A percentile compares a stretch with the other conserved stretches of the same genome.
These are phyloP conservation scores for Acanthopagrus latus DNA, from an alignment of 2,797 vertebrate genomes.

Conservation along the genomic window DNA sequence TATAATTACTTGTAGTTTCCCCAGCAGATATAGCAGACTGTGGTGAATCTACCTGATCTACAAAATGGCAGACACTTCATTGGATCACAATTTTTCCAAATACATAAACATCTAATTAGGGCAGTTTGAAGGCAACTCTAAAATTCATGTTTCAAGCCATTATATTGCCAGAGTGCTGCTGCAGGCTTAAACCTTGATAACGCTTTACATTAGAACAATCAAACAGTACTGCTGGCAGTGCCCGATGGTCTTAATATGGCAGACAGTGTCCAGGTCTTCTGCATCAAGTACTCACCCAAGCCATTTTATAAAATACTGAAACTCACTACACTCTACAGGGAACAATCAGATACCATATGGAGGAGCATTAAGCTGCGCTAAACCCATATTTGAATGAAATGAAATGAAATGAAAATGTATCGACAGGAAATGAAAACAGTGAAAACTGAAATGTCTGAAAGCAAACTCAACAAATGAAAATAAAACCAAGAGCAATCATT, in stretches of 20 bases:
- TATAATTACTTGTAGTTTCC: neutral
- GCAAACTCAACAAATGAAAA: conserved; percentile 29
- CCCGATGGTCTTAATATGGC: conserved; percentile 1
- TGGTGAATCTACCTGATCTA: neutral
- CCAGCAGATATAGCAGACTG: neutral
- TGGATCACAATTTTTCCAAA: conserved; percentile 2
- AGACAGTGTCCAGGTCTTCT: neutral
- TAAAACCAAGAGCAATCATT: conserved; percentile 20
- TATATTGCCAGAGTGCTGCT: conserved; percentile 18
- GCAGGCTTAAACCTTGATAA: neutral
- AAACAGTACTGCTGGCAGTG: conserved; percentile 26
- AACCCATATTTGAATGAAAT: conserved; percentile 27
- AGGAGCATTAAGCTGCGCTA: conserved; percentile 15
- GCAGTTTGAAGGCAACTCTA: conserved; percentile 2
- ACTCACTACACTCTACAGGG: neutral
- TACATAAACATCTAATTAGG: neutral
- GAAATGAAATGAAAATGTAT: conserved; percentile 28
- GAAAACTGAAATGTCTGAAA: conserved; percentile 34
- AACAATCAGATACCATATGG: conserved; percentile 1
- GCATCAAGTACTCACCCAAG: conserved; percentile 3
- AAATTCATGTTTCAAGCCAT: neutral
- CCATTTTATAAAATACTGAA: conserved; percentile 32
- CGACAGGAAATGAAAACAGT: conserved; percentile 42
- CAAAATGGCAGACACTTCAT: neutral
- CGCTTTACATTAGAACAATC: neutral